Base-by-base conservation (phyloP, 2,888 invertebrate genomes). In the Trichopoda pennipes region DNA sequence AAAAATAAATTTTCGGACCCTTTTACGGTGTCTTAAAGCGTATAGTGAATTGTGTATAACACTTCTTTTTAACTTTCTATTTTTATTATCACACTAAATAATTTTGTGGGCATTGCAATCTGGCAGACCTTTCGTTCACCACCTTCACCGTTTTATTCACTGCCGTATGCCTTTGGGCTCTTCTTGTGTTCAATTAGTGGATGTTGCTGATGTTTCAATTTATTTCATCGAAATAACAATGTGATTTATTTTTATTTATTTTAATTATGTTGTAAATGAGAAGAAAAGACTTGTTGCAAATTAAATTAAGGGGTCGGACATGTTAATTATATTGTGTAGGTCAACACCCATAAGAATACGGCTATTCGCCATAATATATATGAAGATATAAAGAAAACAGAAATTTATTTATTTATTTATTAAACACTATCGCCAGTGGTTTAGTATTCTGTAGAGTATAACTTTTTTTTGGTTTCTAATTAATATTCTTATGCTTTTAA, bases 161-260 rank as follows among this genome's bases (percentile, higher is more conserved):
- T 6, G n/a, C 3, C 14, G 1, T 12, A 14, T 44, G 16, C 17
- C 55, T 23, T 38, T 14, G 16, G 21, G 44, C 64, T 56, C 60
- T 66, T 56, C 60, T 66, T 76, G 55, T 72, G 66, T 72, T 72
- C 38, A 75, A 72, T 76, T 76, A 61, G 38, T 38, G 47, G 3
- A 19, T 51, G 47, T 49, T 49, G 58, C 44, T 61, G 23, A 14
- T 38, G 63, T 70, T 55, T 58, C 38, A 72, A 66, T 76, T 76
- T 76, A 66, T 68, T 72, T 72, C 76, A 72, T 81, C 72, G 76
- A 66, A 66, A 68, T 68, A 72, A 75, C n/a, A 56, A 51, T 64
- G 80, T 76, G 47, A 76, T 76, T 76, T 76, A 72, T 72, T 49
- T 70, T 23, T 28, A 17, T 60, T 44, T 44, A 68, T 61, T 60